phyloP scores from a whole-genome alignment of 2,113 vertebrate genomes.

The Balaeniceps rex region DNA sequence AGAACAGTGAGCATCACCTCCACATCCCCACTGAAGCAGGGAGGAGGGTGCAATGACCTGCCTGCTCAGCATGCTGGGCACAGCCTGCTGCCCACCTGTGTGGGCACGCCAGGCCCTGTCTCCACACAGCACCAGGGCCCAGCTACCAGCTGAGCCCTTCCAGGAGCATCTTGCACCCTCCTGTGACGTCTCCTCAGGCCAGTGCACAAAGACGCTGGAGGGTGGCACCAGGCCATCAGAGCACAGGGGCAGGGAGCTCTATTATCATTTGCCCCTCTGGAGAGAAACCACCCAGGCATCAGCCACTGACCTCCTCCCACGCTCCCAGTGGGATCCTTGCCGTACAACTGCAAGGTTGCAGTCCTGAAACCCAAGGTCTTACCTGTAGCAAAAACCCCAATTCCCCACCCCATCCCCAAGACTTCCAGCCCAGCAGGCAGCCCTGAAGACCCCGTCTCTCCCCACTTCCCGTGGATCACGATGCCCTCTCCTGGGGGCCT shows the following conservation, averaged over 20 bases:
- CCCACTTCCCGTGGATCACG: neutral
- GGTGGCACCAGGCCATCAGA: neutral
- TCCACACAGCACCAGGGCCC: neutral
- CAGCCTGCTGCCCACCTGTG: neutral
- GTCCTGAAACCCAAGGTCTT: neutral
- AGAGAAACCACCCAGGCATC: neutral
- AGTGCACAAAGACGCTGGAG: neutral
- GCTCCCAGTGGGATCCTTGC: neutral
- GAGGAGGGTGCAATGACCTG: neutral
- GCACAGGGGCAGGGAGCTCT: neutral
- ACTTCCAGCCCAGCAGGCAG: too few species aligned
- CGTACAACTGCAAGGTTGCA: neutral
- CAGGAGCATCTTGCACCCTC: neutral
- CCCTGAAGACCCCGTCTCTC: neutral
- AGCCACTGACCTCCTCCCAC: neutral
- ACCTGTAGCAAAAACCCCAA: accelerated
- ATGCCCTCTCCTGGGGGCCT: constrained; percentile 53
- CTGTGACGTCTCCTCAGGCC: neutral
- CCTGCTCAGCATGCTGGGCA: neutral
- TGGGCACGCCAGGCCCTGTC: neutral
- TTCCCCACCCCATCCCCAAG: neutral
- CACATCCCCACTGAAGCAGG: neutral
- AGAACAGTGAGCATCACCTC: neutral
- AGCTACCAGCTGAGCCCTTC: neutral
- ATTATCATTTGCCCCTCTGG: neutral